Conservation (phyloP, 2,888 invertebrate species). For the Melieria omissa region DNA sequence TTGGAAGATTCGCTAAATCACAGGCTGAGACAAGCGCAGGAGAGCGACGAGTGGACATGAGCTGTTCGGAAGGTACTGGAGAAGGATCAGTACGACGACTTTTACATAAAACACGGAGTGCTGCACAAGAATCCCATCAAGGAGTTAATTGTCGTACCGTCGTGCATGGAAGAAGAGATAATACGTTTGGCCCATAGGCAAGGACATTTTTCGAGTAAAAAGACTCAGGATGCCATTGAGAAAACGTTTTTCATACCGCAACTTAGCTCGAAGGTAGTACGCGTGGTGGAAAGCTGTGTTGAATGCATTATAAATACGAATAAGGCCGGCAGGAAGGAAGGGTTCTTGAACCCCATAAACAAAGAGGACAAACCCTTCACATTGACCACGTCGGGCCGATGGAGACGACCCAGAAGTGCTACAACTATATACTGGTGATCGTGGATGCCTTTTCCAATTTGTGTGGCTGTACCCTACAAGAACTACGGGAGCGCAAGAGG, state of each 20-base stretch:
- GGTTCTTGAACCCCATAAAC: constrained; percentile 28
- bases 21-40: constrained; percentile 34
- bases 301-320: constrained; percentile 35
- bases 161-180: constrained; percentile 54
- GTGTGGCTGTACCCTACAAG: constrained; percentile 56
- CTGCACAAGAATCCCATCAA: constrained; percentile 36
- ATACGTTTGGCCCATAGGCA: constrained; percentile 56
- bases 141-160: constrained; percentile 55
- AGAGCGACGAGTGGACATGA: constrained; percentile 36
- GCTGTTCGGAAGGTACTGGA: constrained; percentile 38
- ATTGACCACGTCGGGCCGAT: constrained; percentile 59
- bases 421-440: constrained; percentile 57
- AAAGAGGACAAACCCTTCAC: constrained; percentile 44
- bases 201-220: constrained; percentile 59
- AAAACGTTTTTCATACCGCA: constrained; percentile 48
- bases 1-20: constrained; percentile 37
- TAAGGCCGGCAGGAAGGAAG: constrained; percentile 48
- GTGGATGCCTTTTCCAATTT: constrained; percentile 58
- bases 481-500: constrained; percentile 49
- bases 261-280: constrained; percentile 18
- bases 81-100: constrained; percentile 33
- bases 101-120: constrained; percentile 35
- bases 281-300: constrained; percentile 39
- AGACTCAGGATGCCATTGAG: constrained; percentile 43
- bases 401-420: constrained; percentile 52